A percentile compares a stretch with the other conserved stretches of the same genome.
Conservation (phyloP, 1,140 invertebrate genomes). For the Drosophila pseudoobscura region DNA sequence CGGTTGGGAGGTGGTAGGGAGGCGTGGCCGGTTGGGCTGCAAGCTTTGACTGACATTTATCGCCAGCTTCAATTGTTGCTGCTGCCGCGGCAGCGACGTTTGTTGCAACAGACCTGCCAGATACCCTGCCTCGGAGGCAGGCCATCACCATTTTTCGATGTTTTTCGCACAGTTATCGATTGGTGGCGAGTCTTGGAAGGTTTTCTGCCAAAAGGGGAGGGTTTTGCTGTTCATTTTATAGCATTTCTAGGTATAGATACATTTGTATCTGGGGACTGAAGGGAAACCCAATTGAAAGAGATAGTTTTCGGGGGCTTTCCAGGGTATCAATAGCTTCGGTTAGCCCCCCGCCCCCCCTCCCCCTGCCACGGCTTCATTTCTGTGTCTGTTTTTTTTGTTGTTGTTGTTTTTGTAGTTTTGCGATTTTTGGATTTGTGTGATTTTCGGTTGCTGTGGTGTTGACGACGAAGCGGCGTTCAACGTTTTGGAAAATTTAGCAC, state of each 20-base stretch:
- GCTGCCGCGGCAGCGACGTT: slow-evolving; percentile 20
- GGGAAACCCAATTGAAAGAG: too few species aligned
- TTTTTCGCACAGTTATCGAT: neutral
- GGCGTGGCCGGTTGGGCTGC: slow-evolving; percentile 46
- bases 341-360: too few species aligned
- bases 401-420: slow-evolving; percentile 34
- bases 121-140: slow-evolving; percentile 12
- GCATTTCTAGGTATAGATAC: too few species aligned
- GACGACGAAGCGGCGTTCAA: slow-evolving; percentile 55
- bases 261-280: too few species aligned
- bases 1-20: slow-evolving; percentile 2
- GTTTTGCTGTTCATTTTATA: too few species aligned
- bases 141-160: slow-evolving; percentile 11
- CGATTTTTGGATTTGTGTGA: neutral
- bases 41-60: slow-evolving; percentile 78
- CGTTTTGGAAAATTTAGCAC: slow-evolving; percentile 81
- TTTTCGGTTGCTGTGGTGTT: slow-evolving; percentile 40
- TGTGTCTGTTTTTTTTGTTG: slow-evolving; percentile 19
- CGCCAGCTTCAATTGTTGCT: slow-evolving; percentile 59
- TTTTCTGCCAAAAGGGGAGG: too few species aligned
- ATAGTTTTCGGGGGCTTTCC: too few species aligned
- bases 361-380: neutral
- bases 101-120: slow-evolving; percentile 61
- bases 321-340: too few species aligned
- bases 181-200: too few species aligned